Base-by-base conservation (phyloP, 1,140 invertebrate species). In the Drosophila obscura region DNA sequence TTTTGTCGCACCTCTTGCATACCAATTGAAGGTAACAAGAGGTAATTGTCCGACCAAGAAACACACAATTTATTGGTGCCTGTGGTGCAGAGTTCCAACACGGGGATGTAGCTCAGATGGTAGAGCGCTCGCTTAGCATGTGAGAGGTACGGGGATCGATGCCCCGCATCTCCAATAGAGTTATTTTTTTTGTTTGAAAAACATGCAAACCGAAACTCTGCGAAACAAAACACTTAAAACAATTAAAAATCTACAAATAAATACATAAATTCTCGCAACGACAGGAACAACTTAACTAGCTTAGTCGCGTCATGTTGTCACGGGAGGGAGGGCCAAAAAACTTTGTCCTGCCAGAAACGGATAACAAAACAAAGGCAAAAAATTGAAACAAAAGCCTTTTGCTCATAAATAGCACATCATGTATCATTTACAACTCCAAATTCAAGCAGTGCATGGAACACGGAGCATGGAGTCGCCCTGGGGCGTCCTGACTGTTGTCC, bases 121-220 rank as follows among this genome's bases (percentile, higher is more conserved):
- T 96, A 96, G 95, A 96, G 95, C 95, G 94, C 95, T 96, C 94
- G 95, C 95, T 95, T 96, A 95, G 95, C 95, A 96, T 95, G 94
- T 94, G 95, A 95, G 95, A 95, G 94, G 95, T 95, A 95, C 95
- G 93, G 94, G 95, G 94, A 96, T 96, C 95, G 95, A 96, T 96
- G 92, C 95, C 94, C 94, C 93, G 94, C 94, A 94, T 94, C 94
- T 92, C 90, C 91, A 92, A 59, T 45, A 31, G 5, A 8, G 7
- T n/a, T 64, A 44, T 50, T 35, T 45, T 39, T 49, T 69, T 13
- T 49, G 69, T 49, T 46, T 24, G 5, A 9, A 26, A 28, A 61
- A 49, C 48, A 56, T 41, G n/a, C 7, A 46, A 53, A 9, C 56
- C 22, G 13, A 67, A 69, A 2, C 63, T 41, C 31, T 8, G 60